Evolutionary conservation across 2,113 vertebrate genomes (phyloP).

Genomic region (Chunga burmeisteri): DNA sequence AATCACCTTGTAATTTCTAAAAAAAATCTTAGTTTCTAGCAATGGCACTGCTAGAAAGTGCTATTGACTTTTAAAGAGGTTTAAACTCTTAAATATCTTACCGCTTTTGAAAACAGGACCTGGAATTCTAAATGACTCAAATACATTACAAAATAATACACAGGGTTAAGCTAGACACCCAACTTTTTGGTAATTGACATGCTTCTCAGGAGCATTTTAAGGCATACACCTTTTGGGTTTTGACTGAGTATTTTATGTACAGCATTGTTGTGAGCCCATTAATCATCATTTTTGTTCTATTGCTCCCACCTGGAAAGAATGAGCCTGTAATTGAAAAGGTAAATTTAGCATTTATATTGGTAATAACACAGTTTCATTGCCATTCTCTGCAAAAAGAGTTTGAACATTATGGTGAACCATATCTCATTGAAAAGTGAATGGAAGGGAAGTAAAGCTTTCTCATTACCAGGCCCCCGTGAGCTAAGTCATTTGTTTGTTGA

Average conservation of each 20-base stretch:
- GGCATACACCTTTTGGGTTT: not conserved
- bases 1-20: not conserved
- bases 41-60: not conserved
- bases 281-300: slow-evolving; percentile 14
- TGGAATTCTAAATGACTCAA: not conserved
- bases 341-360: slow-evolving; percentile 43
- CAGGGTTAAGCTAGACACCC: not conserved
- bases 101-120: not conserved
- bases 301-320: not conserved
- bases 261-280: not conserved
- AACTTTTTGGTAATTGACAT: not conserved
- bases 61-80: not conserved
- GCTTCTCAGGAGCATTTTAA: not conserved
- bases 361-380: not conserved
- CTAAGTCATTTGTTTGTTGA: slow-evolving; percentile 25
- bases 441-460: not conserved
- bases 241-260: not conserved
- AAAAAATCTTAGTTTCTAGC: not conserved
- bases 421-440: slow-evolving; percentile 17
- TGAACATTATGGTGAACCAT: not conserved
- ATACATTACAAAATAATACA: not conserved
- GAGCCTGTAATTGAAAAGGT: slow-evolving; percentile 31
- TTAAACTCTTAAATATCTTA: not conserved
- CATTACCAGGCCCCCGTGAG: not conserved
- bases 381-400: not conserved